phyloP scores from a whole-genome alignment of 2,113 vertebrate species.

The Dasyurus viverrinus region DNA sequence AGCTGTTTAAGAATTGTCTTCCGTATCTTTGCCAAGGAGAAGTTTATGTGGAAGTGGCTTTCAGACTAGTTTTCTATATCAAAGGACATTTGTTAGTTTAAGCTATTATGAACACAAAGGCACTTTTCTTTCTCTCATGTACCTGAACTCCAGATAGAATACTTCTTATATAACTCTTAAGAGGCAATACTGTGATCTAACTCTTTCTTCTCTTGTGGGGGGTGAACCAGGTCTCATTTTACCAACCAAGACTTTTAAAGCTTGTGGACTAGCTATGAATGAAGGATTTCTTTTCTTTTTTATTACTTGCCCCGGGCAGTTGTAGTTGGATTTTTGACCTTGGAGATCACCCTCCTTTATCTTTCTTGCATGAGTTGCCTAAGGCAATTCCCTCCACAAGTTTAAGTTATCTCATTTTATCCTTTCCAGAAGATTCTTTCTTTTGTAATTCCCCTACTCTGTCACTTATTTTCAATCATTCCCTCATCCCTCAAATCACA shows the following conservation, averaged over 20 bases:
- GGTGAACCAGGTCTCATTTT: neutral
- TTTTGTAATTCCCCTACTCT: neutral
- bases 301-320: neutral
- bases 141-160: neutral
- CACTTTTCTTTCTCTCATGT: neutral
- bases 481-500: too few species aligned
- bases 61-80: neutral
- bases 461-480: neutral
- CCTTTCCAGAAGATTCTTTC: neutral
- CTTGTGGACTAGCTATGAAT: neutral
- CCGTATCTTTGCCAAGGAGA: neutral
- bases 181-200: neutral
- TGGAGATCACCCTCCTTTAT: neutral
- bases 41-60: neutral
- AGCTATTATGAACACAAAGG: neutral
- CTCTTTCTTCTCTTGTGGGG: neutral
- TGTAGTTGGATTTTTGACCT: neutral
- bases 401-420: neutral
- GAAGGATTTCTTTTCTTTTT: neutral
- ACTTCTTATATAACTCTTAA: neutral
- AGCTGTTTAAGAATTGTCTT: neutral
- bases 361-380: neutral
- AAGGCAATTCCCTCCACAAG: neutral
- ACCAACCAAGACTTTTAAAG: neutral
- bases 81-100: conserved; percentile 5